Evolutionary conservation across 2,888 invertebrate species (phyloP), one percentile per base, ranked within the genome.

Genomic region (Empis livida): DNA sequence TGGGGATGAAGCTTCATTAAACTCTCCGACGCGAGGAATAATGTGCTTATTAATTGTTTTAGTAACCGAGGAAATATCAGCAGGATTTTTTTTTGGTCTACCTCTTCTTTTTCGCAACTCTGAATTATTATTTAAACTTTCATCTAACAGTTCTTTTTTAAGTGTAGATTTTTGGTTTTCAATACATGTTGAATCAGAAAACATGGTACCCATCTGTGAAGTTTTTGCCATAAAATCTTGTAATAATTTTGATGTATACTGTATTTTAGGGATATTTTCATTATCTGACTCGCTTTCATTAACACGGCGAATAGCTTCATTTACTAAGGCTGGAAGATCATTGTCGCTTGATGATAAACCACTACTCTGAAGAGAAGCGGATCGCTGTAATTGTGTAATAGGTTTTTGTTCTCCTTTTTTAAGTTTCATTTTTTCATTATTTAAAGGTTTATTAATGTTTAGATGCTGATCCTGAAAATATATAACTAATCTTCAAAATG

Each of bases 171-270:
- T 8, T 46, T 71, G 57, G 51, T 27, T 53, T 17, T 45, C 41
- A 40, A 15, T 10, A 32, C 10, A 10, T 9, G n/a, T 10, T 38
- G 64, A n/a, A 62, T 53, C 54, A n/a, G 71, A 63, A 17, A 65
- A 66, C 10, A 71, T 68, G 56, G 68, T 74, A 53, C 78, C 80
- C 30, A 84, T 64, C 61, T 80, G 72, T 64, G 84, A 83, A 1
- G 86, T 87, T 64, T 85, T 86, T 44, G 80, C 84, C 50, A 82
- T 86, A 59, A 88, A 88, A 60, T 88, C 84, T 61, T 87, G 86
- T 51, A 89, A 65, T 51, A 89, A 65, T 46, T 81, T 82, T 14
- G 84, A 83, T 50, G 84, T 80, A 62, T 84, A 82, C 59, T 79
- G 79, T 14, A 47, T 47, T 49, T 53, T 78, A 10, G 16, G n/a